Evolutionary conservation across 1,140 invertebrate genomes (phyloP).

Genomic region (Zaprionus taronus): DNA sequence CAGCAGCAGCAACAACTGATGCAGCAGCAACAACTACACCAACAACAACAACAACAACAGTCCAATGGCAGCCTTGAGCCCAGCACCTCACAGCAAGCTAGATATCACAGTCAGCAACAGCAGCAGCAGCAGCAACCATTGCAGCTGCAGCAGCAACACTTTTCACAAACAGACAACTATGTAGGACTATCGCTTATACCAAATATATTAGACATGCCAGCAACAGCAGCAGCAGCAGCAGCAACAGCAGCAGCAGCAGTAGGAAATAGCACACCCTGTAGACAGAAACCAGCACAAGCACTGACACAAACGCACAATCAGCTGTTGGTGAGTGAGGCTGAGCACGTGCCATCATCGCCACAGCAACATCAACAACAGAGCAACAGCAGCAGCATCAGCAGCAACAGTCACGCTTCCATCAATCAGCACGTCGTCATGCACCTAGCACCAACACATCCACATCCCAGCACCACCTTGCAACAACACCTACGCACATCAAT

Average conservation of each 20-base stretch:
- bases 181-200: conserved; percentile 79
- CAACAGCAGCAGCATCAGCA: conserved; percentile 46
- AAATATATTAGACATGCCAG: conserved; percentile 75
- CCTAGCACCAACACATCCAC: conserved; percentile 38
- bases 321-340: conserved; percentile 73
- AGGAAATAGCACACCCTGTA: conserved; percentile 55
- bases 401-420: conserved; percentile 60
- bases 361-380: conserved; percentile 45
- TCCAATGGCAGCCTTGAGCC: conserved; percentile 59
- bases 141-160: conserved; percentile 71
- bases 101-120: conserved; percentile 64
- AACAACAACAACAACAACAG: conserved; percentile 43
- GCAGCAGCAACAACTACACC: conserved; percentile 51
- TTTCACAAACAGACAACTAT: conserved; percentile 81
- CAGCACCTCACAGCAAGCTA: conserved; percentile 75
- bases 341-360: conserved; percentile 54
- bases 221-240: conserved; percentile 37
- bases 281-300: conserved; percentile 40
- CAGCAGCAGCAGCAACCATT: conserved; percentile 55
- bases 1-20: conserved; percentile 45
- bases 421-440: conserved; percentile 55
- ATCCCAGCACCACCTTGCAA: conserved; percentile 46
- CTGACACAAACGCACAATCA: conserved; percentile 49
- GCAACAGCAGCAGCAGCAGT: conserved; percentile 31
- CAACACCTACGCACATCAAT: conserved; percentile 55